Conservation (phyloP, 1,140 invertebrate genomes). For the Drosophila persimilis region DNA sequence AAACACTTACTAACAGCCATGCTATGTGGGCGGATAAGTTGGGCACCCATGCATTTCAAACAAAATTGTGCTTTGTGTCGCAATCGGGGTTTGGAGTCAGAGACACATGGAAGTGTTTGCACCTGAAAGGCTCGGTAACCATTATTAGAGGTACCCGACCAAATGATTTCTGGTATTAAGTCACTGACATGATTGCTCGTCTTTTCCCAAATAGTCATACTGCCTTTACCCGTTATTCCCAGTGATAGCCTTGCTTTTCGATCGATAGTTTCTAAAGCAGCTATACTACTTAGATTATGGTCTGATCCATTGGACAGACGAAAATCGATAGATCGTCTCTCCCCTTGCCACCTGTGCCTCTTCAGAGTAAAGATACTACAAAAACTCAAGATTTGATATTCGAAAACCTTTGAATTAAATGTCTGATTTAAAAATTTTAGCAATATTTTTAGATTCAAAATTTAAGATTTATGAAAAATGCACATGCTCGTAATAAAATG, state of each 20-base stretch:
- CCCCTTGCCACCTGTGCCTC: too few species aligned
- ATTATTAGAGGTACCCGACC: slow-evolving; percentile 62
- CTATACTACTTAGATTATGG: too few species aligned
- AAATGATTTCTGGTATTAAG: slow-evolving; percentile 76
- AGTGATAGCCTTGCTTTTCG: too few species aligned
- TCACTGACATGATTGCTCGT: slow-evolving; percentile 63
- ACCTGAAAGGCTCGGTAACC: slow-evolving; percentile 46
- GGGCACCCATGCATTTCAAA: slow-evolving; percentile 18
- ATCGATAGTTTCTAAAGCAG: too few species aligned
- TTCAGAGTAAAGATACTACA: too few species aligned
- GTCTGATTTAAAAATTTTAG: slow-evolving; percentile 1
- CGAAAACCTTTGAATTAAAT: background rate
- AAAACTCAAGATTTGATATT: too few species aligned
- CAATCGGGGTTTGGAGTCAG: slow-evolving; percentile 35
- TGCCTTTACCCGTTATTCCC: slow-evolving; percentile 1
- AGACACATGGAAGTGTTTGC: slow-evolving; percentile 65
- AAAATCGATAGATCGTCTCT: too few species aligned
- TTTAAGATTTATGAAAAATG: slow-evolving; percentile 44
- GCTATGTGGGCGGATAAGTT: slow-evolving; percentile 35
- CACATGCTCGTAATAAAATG: slow-evolving; percentile 44
- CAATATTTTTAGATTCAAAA: slow-evolving; percentile 29
- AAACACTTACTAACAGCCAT: slow-evolving; percentile 29
- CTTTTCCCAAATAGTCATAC: slow-evolving; percentile 23
- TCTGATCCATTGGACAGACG: too few species aligned
- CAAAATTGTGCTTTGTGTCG: slow-evolving; percentile 29